Evolutionary conservation across 2,797 vertebrate species (phyloP).

Genomic region (Perodicticus potto): DNA sequence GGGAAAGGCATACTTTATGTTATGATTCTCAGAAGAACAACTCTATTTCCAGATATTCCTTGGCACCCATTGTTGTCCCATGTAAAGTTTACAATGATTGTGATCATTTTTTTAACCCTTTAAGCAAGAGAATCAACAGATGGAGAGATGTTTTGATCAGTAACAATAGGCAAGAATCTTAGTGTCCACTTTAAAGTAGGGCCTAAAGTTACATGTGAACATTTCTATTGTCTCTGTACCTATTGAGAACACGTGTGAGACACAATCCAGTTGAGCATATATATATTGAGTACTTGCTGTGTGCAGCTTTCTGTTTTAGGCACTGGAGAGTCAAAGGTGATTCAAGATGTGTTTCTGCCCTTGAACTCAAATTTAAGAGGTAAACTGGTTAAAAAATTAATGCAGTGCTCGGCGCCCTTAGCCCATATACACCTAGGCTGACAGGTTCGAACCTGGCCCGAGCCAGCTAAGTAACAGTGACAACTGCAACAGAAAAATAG

Average conservation of each 20-base stretch:
- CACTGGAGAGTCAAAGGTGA: slow-evolving; percentile 26
- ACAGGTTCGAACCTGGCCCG: no score
- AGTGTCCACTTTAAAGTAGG: background rate
- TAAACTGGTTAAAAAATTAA: background rate
- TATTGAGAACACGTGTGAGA: slow-evolving; percentile 34
- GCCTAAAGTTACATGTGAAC: slow-evolving; percentile 35
- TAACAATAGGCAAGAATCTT: slow-evolving; percentile 35
- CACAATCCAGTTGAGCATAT: slow-evolving; percentile 26
- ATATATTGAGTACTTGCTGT: background rate
- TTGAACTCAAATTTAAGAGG: slow-evolving; percentile 33
- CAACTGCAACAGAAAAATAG: no score
- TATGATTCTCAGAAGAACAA: slow-evolving; percentile 15
- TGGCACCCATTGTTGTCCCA: background rate
- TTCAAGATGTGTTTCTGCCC: slow-evolving; percentile 27
- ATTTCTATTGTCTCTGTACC: background rate
- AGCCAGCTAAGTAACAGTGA: no score
- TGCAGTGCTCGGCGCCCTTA: no score
- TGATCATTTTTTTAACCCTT: background rate
- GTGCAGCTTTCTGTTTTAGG: background rate
- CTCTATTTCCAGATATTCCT: slow-evolving; percentile 43
- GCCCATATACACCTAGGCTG: no score
- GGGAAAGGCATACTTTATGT: slow-evolving; percentile 23
- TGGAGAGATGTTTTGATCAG: slow-evolving; percentile 16
- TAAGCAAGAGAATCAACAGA: slow-evolving; percentile 35
- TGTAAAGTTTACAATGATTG: background rate